These are phyloP conservation scores for Cairina moschata DNA, from an alignment of 2,113 vertebrate species.

Conservation along the genomic window DNA sequence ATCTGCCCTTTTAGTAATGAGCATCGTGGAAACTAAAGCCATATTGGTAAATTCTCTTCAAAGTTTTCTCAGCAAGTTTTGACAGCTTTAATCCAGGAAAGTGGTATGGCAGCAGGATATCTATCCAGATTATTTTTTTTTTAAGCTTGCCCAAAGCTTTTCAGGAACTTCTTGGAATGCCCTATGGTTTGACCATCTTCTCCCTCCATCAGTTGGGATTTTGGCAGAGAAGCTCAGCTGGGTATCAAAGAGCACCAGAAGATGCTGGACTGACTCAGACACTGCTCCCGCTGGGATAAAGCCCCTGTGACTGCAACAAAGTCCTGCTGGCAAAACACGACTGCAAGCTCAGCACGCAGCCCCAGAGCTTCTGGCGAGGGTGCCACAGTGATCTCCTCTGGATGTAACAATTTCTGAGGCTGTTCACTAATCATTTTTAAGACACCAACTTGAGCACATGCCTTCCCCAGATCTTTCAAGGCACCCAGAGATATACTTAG, in stretches of 20 bases:
- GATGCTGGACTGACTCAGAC: background rate
- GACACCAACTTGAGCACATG: accelerated
- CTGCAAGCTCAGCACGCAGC: conserved; percentile 19
- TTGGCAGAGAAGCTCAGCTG: background rate
- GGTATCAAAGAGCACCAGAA: background rate
- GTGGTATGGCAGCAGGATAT: background rate
- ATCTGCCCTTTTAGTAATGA: background rate
- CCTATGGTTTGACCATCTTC: background rate
- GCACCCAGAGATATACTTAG: background rate
- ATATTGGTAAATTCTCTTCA: background rate
- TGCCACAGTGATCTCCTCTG: background rate
- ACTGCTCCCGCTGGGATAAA: background rate
- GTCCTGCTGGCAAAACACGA: background rate
- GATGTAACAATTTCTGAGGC: background rate
- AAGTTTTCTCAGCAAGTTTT: background rate
- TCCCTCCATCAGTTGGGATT: background rate
- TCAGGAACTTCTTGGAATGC: background rate
- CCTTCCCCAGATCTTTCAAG: background rate
- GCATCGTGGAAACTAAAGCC: background rate
- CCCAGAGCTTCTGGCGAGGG: background rate
- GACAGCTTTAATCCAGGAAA: background rate
- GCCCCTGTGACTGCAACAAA: background rate
- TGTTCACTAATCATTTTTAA: background rate
- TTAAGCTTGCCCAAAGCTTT: background rate
- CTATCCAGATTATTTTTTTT: background rate